A percentile compares a stretch with the other conserved stretches of the same genome.
Evolutionary conservation across 2,888 invertebrate species (phyloP).

Genomic region (Nomada hirtipes): DNA sequence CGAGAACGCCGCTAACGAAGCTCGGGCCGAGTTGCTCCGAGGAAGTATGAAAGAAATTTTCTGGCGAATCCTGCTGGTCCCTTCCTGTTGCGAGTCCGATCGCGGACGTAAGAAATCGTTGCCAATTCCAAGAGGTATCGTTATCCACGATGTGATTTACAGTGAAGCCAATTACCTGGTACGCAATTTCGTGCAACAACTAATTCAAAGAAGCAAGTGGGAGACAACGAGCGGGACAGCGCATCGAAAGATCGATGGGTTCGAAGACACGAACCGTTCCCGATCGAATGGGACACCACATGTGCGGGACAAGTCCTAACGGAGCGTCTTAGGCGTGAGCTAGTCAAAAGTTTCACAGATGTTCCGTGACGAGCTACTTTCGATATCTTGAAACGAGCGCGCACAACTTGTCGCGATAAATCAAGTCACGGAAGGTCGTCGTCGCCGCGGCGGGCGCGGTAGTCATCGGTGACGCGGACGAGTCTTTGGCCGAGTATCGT

Average conservation of each 20-base stretch:
- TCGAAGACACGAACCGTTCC: conserved; percentile 29
- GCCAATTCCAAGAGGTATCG: background rate
- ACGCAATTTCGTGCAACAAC: background rate
- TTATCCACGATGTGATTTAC: too few relatives aligned
- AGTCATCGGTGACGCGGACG: conserved; percentile 65
- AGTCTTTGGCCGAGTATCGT: conserved; percentile 35
- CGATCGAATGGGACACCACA: conserved; percentile 35
- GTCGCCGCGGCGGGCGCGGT: conserved; percentile 61
- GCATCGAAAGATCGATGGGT: conserved; percentile 6
- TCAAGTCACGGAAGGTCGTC: conserved; percentile 73
- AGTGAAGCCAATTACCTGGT: too few relatives aligned
- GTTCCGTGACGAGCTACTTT: conserved; percentile 58
- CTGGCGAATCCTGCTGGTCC: background rate
- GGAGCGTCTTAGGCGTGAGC: conserved; percentile 26
- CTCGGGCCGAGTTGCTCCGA: conserved; percentile 26
- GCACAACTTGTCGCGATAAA: conserved; percentile 70
- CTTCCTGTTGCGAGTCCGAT: too few relatives aligned
- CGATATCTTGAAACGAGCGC: conserved; percentile 47
- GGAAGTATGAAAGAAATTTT: conserved; percentile 45
- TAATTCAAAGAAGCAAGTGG: background rate
- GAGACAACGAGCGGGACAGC: background rate
- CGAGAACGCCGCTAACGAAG: conserved; percentile 57
- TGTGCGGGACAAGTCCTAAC: conserved; percentile 28
- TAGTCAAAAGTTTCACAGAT: conserved; percentile 56
- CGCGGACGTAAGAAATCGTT: too few relatives aligned